Base-by-base conservation (phyloP, 2,888 invertebrate species). In the Lymantria dispar region DNA sequence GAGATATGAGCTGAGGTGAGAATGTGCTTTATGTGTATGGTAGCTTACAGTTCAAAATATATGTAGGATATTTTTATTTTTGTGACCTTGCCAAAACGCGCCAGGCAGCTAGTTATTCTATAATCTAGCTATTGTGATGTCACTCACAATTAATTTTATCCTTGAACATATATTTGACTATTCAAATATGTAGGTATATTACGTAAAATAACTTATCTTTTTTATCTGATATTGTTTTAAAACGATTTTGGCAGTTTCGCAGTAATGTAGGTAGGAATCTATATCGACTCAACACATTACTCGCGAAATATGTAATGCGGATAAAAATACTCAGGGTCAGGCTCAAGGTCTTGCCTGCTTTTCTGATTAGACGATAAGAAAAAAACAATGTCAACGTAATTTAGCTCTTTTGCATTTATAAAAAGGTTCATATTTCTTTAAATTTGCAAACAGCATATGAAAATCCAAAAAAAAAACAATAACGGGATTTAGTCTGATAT, bases 281-380 rank as follows among this genome's bases (percentile, higher is more conserved):
- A 78, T 76, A 78, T 75, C 22, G 22, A 22, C 22, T 22, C 22
- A 22, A 22, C 22, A 22, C 22, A 78, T 71, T 71, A 74, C 69
- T 89, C 81, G 89, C 89, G 73, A 89, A 90, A 86, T 86, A 64
- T 72, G 60, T 72, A 84, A 22, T 82, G 85, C 85, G 86, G 86
- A 88, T 86, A 86, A 90, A 89, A 88, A 87, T 89, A 85, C 75
- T 80, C 90, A 90, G 83, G 90, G 90, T 87, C 90, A 87, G 80
- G 83, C 84, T 86, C 89, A 90, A 91, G 90, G 90, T 83, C 81
- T 83, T 62, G 63, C 74, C 40, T 72, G 83, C 83, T 87, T 88
- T 88, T 87, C 87, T 86, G 90, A 90, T 90, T 90, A 88, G 80
- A 68, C 79, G 90, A 88, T 88, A 88, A 87, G 83, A 72, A 76